These are phyloP conservation scores for Drosophila quasianomalipes DNA, from an alignment of 2,888 invertebrate genomes.

Conservation along the genomic window DNA sequence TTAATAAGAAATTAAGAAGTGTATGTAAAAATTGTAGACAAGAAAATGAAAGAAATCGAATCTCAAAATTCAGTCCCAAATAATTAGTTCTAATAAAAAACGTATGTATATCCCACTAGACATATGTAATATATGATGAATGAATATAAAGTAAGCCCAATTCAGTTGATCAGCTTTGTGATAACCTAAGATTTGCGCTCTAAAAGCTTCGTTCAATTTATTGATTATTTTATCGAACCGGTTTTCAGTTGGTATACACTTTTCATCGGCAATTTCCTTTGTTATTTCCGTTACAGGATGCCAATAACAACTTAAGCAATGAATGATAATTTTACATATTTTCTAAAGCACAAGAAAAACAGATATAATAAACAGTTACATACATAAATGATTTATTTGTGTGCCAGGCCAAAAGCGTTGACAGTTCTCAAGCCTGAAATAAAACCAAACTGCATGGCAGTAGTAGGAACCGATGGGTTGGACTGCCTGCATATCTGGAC, in stretches of 20 bases:
- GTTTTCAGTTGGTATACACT: slow-evolving; percentile 71
- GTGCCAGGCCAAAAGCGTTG: slow-evolving; percentile 83
- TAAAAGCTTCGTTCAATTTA: slow-evolving; percentile 28
- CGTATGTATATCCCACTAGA: slow-evolving; percentile 57
- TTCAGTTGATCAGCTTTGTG: slow-evolving; percentile 38
- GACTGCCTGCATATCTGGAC: slow-evolving; percentile 81
- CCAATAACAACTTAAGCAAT: slow-evolving; percentile 45
- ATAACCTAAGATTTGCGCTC: slow-evolving; percentile 53
- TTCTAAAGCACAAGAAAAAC: slow-evolving; percentile 11
- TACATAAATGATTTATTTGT: slow-evolving; percentile 41
- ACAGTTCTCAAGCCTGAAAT: slow-evolving; percentile 91
- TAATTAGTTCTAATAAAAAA: slow-evolving; percentile 60
- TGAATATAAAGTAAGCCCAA: slow-evolving; percentile 33
- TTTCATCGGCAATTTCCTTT: slow-evolving; percentile 67
- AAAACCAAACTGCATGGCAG: slow-evolving; percentile 87
- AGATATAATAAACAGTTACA: slow-evolving; percentile 12
- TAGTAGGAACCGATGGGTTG: slow-evolving; percentile 6
- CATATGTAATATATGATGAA: slow-evolving; percentile 56
- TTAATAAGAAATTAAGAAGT: slow-evolving; percentile 54
- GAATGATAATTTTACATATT: slow-evolving; percentile 7
- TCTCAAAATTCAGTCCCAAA: slow-evolving; percentile 50
- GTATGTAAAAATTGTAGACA: slow-evolving; percentile 68
- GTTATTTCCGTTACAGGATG: slow-evolving; percentile 79
- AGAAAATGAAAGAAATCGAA: slow-evolving; percentile 51
- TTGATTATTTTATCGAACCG: slow-evolving; percentile 37